Conservation (phyloP, 2,888 invertebrate species). For the Endotricha flammealis region DNA sequence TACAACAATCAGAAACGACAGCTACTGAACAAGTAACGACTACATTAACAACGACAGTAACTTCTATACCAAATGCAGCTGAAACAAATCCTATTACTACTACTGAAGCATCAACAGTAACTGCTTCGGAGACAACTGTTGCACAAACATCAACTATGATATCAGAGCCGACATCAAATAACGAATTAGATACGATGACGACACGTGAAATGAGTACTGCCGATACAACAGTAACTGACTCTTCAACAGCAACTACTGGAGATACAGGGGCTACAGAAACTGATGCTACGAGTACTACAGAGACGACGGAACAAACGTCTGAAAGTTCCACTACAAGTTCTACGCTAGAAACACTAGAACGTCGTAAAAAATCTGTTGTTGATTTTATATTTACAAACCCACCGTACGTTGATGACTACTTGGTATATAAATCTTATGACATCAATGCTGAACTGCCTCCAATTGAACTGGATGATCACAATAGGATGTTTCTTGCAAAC, state of each 20-base stretch:
- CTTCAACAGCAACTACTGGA: conserved; percentile 26
- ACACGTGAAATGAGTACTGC: conserved; percentile 15
- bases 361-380: conserved; percentile 61
- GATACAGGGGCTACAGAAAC: no score
- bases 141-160: conserved; percentile 28
- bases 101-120: no score
- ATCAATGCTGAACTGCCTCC: conserved; percentile 41
- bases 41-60: not conserved
- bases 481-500: conserved; percentile 57
- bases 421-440: conserved; percentile 56
- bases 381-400: conserved; percentile 64
- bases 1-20: no score
- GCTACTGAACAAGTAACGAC: not conserved
- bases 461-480: conserved; percentile 34
- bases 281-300: no score
- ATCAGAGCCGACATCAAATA: conserved; percentile 35
- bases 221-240: conserved; percentile 24
- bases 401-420: conserved; percentile 55
- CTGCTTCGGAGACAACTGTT: conserved; percentile 23
- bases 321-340: conserved; percentile 18
- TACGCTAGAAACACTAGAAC: conserved; percentile 49
- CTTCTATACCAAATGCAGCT: no score
- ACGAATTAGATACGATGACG: conserved; percentile 31
- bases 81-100: conserved; percentile 12
- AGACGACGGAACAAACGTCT: no score